These are phyloP conservation scores for Bombus confusus DNA, from an alignment of 1,140 invertebrate species.

Conservation along the genomic window DNA sequence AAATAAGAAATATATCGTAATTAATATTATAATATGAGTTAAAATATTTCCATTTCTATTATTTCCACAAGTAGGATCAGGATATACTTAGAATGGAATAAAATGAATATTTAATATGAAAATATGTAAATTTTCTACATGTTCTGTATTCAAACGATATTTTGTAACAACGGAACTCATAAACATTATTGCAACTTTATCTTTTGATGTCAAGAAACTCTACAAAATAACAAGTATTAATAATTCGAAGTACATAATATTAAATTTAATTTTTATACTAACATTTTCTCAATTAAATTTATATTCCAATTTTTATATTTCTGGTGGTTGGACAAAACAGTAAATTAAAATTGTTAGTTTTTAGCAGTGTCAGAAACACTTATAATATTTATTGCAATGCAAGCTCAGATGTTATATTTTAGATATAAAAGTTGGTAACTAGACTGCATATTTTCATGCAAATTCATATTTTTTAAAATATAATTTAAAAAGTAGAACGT, in stretches of 20 bases:
- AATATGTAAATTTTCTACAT: constrained; percentile 31
- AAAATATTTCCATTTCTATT: background rate
- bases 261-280: constrained; percentile 24
- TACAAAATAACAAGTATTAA: constrained; percentile 15
- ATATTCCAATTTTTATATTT: too few relatives aligned
- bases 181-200: constrained; percentile 64
- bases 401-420: too few relatives aligned
- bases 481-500: too few relatives aligned
- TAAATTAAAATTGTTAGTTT: too few relatives aligned
- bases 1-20: constrained; percentile 55
- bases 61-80: background rate
- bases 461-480: too few relatives aligned
- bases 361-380: too few relatives aligned
- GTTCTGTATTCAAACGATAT: background rate
- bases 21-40: background rate
- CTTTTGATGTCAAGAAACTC: constrained; percentile 69
- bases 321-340: too few relatives aligned
- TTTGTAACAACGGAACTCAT: too few relatives aligned
- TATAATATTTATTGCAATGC: too few relatives aligned
- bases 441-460: too few relatives aligned
- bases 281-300: constrained; percentile 63
- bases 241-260: background rate
- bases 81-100: too few relatives aligned
- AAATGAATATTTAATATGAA: constrained; percentile 37
- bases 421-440: too few relatives aligned